phyloP scores from a whole-genome alignment of 2,113 vertebrate genomes.

The Rhagologus leucostigma region DNA sequence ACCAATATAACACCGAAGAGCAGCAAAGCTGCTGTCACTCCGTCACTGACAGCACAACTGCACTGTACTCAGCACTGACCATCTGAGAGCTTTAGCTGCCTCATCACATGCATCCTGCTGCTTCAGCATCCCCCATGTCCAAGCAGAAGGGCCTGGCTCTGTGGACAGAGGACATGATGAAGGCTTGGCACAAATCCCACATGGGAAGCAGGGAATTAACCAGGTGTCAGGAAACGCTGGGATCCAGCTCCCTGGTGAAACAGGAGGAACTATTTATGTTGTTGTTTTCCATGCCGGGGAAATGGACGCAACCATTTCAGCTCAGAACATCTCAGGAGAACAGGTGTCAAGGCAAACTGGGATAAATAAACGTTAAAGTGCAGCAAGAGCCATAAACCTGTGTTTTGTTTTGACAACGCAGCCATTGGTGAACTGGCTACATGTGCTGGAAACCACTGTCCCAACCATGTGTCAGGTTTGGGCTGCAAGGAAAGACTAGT shows the following conservation, averaged over 20 bases:
- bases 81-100: not conserved
- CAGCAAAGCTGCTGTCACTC: not conserved
- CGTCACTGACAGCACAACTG: not conserved
- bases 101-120: not conserved
- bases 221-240: not conserved
- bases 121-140: not conserved
- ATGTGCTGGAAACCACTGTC: not conserved
- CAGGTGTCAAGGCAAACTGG: not conserved
- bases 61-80: not conserved
- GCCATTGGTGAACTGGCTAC: not conserved
- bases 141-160: not conserved
- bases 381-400: not conserved
- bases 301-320: not conserved
- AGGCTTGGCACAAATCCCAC: not conserved
- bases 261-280: not conserved
- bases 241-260: not conserved
- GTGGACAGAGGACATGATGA: not conserved
- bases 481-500: not conserved
- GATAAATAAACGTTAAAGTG: not conserved
- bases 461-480: not conserved
- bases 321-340: not conserved
- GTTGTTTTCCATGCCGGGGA: not conserved
- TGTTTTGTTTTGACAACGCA: not conserved
- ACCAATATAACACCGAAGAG: accelerated
- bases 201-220: not conserved